Evolutionary conservation across 2,888 invertebrate genomes (phyloP), one percentile per base, ranked within the genome.

Genomic region (Heliconius cydno): DNA sequence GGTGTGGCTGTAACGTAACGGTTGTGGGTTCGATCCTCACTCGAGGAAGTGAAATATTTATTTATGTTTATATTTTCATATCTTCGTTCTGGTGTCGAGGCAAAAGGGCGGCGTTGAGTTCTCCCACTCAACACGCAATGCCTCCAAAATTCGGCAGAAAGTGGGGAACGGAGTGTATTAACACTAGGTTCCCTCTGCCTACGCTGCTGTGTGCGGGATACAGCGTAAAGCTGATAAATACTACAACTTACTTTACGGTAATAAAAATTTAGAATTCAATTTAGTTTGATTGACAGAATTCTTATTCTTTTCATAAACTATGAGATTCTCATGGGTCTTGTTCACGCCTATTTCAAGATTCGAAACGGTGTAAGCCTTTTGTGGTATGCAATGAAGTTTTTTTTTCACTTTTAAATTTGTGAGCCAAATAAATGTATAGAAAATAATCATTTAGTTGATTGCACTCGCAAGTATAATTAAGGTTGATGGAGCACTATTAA

Each of bases 341-440:
- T 90, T 89, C 87, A 90, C 86, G 90, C 87, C 85, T 86, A 87
- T 86, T 85, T 83, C 80, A 86, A 76, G 84, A 91, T 91, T 91
- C 81, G 90, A 86, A 83, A 84, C 87, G 88, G 86, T 83, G 81
- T 85, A 87, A 85, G 86, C 82, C 84, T 80, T 85, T 86, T 86
- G 85, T 85, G 85, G 85, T 84, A 86, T 86, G 87, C 86, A 86
- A 84, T 84, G 84, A 80, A 79, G 79, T 80, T 77, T 84, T 78
- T 71, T 30, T 73, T 60, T 34, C 3, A 38, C 10, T 60, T 34
- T 71, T 63, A 22, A 81, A 84, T 84, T 85, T 83, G 80, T 83
- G 84, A 83, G 82, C 22, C 19, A 52, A 52, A 80, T 83, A 83
- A 88, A 82, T 90, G 88, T 89, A 90, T 89, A 88, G 83, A 88